Conservation (phyloP, 2,797 vertebrate species). For the Rallus crepitans region DNA sequence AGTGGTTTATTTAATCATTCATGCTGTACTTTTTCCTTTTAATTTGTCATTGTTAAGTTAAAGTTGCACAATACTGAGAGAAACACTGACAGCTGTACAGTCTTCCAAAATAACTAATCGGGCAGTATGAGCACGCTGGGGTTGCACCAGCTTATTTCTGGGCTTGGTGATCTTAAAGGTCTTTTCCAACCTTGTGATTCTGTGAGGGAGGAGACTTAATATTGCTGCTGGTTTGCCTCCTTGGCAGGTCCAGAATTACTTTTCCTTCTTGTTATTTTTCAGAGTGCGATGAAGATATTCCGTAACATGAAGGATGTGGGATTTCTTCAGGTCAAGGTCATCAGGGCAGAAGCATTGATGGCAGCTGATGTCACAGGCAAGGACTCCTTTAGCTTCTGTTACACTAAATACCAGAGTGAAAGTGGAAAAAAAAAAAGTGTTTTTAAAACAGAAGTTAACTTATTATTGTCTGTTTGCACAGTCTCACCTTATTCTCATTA, state of each 20-base stretch:
- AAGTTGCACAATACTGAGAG: background rate
- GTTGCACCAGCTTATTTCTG: background rate
- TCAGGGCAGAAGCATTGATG: conserved; percentile 96
- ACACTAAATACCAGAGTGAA: background rate
- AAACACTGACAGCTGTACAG: background rate
- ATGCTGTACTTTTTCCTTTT: background rate
- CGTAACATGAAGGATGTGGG: conserved; percentile 95
- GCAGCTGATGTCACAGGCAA: conserved; percentile 97
- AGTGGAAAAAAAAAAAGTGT: background rate
- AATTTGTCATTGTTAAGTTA: background rate
- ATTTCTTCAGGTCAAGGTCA: conserved; percentile 97
- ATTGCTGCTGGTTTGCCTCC: background rate
- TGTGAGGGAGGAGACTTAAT: background rate
- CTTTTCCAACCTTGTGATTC: no score
- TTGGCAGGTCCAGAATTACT: background rate
- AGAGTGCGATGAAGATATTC: conserved; percentile 90
- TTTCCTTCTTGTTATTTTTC: conserved; percentile 30
- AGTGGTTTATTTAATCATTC: background rate
- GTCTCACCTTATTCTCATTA: background rate
- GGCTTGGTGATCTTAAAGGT: no score
- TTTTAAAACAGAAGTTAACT: background rate
- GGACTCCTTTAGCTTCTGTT: conserved; percentile 46
- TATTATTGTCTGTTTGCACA: background rate
- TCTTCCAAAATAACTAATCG: background rate
- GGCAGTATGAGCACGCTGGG: background rate